Evolutionary conservation across 2,797 vertebrate species (phyloP).

Genomic region (Holocentrus rufus): DNA sequence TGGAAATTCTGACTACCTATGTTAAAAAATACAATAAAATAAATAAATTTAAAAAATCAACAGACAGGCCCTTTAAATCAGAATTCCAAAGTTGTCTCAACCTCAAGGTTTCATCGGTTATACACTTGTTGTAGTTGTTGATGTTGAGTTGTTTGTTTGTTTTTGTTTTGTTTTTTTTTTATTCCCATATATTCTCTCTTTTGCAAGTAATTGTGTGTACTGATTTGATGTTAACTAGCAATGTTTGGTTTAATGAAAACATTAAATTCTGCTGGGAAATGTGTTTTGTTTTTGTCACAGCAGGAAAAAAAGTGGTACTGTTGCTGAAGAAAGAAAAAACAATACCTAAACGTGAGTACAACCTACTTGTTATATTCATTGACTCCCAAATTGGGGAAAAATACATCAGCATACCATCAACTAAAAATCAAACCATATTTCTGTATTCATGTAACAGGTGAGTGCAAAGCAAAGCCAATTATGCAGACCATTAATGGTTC

Average conservation of each 20-base stretch:
- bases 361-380: neutral
- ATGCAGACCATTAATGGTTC: fast-evolving
- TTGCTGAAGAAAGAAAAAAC: neutral
- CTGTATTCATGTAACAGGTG: conserved; percentile 8
- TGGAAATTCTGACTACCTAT: too few species aligned
- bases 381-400: neutral
- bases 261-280: neutral
- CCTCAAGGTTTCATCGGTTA: too few species aligned
- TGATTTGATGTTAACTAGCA: neutral
- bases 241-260: neutral
- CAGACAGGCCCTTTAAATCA: too few species aligned
- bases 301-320: fast-evolving
- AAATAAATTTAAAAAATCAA: too few species aligned
- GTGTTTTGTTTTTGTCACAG: neutral
- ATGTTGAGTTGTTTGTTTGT: too few species aligned
- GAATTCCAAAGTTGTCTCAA: too few species aligned
- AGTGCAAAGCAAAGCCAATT: fast-evolving
- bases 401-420: neutral
- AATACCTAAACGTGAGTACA: neutral
- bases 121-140: too few species aligned
- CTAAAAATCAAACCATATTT: neutral
- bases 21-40: too few species aligned
- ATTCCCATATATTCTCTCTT: neutral
- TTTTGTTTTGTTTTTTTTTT: too few species aligned
- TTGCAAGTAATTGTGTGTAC: too few species aligned